These are phyloP conservation scores for Cydia fagiglandana DNA, from an alignment of 1,140 invertebrate genomes.

Conservation along the genomic window DNA sequence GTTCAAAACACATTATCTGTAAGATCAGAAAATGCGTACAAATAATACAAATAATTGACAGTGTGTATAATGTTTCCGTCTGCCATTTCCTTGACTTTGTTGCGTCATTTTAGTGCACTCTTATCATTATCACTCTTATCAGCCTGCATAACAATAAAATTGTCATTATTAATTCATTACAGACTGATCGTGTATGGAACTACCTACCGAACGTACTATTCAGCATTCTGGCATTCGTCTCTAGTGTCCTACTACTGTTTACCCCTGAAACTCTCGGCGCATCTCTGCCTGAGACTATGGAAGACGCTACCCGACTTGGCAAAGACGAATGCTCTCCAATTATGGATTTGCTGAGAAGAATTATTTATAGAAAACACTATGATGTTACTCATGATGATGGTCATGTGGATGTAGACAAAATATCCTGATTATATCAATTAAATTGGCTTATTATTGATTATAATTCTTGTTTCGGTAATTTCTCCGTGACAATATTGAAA, in stretches of 20 bases:
- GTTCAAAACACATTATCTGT: no score
- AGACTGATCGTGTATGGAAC: background rate
- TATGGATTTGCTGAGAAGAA: slow-evolving; percentile 7
- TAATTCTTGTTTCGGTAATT: no score
- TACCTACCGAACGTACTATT: background rate
- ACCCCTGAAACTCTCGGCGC: slow-evolving; percentile 1
- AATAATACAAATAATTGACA: no score
- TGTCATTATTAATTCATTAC: background rate
- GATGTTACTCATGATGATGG: background rate
- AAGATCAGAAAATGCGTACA: no score
- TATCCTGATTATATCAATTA: background rate
- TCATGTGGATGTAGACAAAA: background rate
- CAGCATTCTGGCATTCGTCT: background rate
- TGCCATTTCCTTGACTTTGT: no score
- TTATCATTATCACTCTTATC: no score
- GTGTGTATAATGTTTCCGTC: no score
- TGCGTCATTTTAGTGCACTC: background rate
- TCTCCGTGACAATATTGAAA: no score
- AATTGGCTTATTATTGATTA: background rate
- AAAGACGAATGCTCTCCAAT: background rate
- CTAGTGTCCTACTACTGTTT: background rate
- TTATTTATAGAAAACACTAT: background rate
- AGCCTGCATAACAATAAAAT: no score
- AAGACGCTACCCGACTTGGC: background rate
- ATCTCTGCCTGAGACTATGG: background rate